Percentiles rank a stretch among this genome's conserved stretches.
Evolutionary conservation across 2,888 invertebrate species (phyloP).

Genomic region (Acanthoscelides obtectus): DNA sequence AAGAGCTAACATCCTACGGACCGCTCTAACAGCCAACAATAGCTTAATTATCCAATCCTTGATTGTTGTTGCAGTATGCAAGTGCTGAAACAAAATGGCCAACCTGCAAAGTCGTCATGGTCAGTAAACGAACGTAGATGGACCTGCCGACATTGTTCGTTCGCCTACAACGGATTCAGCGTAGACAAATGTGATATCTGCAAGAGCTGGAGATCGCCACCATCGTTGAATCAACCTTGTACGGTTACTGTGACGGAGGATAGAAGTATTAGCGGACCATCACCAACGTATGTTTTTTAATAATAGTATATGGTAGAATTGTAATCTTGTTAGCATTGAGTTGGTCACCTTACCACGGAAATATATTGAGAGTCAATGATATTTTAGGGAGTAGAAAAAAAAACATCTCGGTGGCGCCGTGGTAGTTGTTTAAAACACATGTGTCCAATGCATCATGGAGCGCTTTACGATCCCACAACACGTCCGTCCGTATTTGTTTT

Average conservation of each 20-base stretch:
- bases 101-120: conserved; percentile 30
- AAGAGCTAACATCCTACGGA: too few relatives aligned
- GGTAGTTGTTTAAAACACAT: too few relatives aligned
- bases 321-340: background rate
- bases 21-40: too few relatives aligned
- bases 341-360: too few relatives aligned
- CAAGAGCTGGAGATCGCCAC: conserved; percentile 59
- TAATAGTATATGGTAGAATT: background rate
- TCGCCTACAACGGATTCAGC: conserved; percentile 80
- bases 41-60: background rate
- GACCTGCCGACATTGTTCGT: conserved; percentile 86
- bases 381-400: too few relatives aligned
- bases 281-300: conserved; percentile 26
- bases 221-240: conserved; percentile 60
- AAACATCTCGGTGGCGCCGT: too few relatives aligned
- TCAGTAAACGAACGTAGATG: conserved; percentile 61
- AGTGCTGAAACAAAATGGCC: conserved; percentile 35
- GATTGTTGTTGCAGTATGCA: conserved; percentile 31
- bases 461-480: too few relatives aligned
- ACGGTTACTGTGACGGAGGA: conserved; percentile 66
- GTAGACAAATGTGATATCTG: conserved; percentile 79
- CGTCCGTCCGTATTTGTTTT: too few relatives aligned
- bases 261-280: conserved; percentile 30
- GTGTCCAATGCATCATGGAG: too few relatives aligned
- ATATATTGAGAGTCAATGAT: too few relatives aligned